phyloP scores from a whole-genome alignment of 1,140 invertebrate genomes.

The Temnothorax curvispinosus region DNA sequence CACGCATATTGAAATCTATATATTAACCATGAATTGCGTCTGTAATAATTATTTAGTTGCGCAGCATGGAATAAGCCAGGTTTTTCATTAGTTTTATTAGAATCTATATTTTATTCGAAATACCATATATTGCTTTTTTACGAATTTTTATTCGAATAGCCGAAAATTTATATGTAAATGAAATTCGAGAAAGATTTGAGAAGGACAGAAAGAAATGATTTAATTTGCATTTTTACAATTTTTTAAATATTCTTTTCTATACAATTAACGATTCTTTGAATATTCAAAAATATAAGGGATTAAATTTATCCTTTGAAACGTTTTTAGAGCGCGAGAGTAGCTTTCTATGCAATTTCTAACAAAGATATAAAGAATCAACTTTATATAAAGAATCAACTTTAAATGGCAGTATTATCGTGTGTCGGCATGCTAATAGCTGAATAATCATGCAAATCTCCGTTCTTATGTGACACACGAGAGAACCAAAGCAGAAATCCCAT shows the following conservation, averaged over 20 bases:
- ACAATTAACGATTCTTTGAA: background rate
- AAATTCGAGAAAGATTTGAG: background rate
- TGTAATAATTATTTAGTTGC: background rate
- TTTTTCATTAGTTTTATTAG: background rate
- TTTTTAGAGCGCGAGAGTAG: background rate
- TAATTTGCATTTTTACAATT: background rate
- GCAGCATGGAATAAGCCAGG: background rate
- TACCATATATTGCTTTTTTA: background rate
- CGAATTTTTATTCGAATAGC: background rate
- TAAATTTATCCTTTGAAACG: background rate
- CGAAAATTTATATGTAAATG: background rate
- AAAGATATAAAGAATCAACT: slow-evolving; percentile 7
- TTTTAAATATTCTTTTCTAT: background rate
- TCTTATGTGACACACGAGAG: slow-evolving; percentile 1
- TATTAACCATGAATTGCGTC: background rate
- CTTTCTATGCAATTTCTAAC: background rate
- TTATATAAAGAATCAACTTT: slow-evolving; percentile 24
- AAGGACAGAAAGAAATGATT: background rate
- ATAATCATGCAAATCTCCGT: slow-evolving; percentile 19
- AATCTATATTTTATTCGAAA: too few species aligned
- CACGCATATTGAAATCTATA: background rate
- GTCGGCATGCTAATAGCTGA: slow-evolving; percentile 12
- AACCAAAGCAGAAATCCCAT: slow-evolving; percentile 12
- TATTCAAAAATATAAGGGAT: background rate
- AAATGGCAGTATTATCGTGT: background rate